These are phyloP conservation scores for Struthio camelus DNA, from an alignment of 2,113 vertebrate species.

Conservation along the genomic window DNA sequence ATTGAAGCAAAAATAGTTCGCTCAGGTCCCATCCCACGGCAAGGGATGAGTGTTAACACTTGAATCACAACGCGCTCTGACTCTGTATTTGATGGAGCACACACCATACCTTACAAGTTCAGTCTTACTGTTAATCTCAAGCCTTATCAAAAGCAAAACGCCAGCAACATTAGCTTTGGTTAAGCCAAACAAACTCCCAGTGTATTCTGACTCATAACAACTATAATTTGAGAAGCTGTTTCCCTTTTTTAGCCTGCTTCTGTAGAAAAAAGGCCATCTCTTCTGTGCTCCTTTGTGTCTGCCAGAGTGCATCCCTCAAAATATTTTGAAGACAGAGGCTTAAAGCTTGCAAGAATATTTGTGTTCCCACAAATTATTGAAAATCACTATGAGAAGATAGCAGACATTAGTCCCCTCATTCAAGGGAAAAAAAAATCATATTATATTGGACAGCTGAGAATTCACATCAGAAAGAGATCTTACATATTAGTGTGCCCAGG, in stretches of 20 bases:
- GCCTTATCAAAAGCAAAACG: neutral
- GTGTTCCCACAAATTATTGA: neutral
- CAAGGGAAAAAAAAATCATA: neutral
- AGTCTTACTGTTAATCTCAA: neutral
- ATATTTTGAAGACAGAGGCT: neutral
- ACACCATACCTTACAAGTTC: accelerated
- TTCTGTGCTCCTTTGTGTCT: neutral
- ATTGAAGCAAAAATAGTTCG: neutral
- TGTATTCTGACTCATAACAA: neutral
- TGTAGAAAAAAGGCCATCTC: neutral
- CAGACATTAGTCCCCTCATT: neutral
- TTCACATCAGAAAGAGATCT: neutral
- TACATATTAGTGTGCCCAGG: neutral
- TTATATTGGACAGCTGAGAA: neutral
- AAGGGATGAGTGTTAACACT: neutral
- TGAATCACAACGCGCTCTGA: neutral
- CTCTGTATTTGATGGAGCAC: neutral
- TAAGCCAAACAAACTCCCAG: neutral
- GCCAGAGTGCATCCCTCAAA: neutral
- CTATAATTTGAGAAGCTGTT: neutral
- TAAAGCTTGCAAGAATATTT: neutral
- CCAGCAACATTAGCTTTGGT: neutral
- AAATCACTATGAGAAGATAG: neutral
- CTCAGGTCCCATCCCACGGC: neutral
- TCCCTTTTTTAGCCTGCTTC: accelerated